Conservation (phyloP, 2,888 invertebrate species). For the Agrochola macilenta region DNA sequence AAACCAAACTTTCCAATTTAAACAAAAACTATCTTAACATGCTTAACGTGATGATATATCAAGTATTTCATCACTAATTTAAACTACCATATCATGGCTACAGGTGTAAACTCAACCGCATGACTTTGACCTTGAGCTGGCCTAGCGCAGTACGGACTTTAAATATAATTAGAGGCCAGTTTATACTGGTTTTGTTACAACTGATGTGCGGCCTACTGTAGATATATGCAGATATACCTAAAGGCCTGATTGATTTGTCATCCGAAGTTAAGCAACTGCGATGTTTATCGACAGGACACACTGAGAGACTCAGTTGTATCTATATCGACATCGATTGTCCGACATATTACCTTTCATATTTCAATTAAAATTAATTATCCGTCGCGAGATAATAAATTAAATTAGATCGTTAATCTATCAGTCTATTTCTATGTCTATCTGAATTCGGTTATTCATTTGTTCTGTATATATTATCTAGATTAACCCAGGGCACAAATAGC, state of each 20-base stretch:
- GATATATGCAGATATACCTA: background rate
- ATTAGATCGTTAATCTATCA: slow-evolving; percentile 50
- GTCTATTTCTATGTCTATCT: slow-evolving; percentile 15
- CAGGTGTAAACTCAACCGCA: too few relatives aligned
- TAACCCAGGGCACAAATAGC: background rate
- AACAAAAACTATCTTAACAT: background rate
- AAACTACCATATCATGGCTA: background rate
- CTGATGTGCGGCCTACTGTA: too few relatives aligned
- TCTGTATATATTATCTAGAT: slow-evolving; percentile 1
- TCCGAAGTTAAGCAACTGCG: slow-evolving; percentile 55
- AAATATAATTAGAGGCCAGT: too few relatives aligned
- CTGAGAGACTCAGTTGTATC: slow-evolving; percentile 45
- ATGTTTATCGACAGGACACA: slow-evolving; percentile 54
- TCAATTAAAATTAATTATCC: slow-evolving; percentile 58
- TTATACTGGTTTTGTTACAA: too few relatives aligned
- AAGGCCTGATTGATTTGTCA: slow-evolving; percentile 59
- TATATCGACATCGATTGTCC: slow-evolving; percentile 35
- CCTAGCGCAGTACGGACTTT: too few relatives aligned
- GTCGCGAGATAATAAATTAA: slow-evolving; percentile 52
- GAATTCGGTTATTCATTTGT: slow-evolving; percentile 28
- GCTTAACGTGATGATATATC: too few relatives aligned
- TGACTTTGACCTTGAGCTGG: too few relatives aligned
- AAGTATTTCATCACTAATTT: background rate
- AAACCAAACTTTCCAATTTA: background rate
- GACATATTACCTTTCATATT: slow-evolving; percentile 61